Evolutionary conservation across 2,113 vertebrate species (phyloP).

Genomic region (Bungarus multicinctus): DNA sequence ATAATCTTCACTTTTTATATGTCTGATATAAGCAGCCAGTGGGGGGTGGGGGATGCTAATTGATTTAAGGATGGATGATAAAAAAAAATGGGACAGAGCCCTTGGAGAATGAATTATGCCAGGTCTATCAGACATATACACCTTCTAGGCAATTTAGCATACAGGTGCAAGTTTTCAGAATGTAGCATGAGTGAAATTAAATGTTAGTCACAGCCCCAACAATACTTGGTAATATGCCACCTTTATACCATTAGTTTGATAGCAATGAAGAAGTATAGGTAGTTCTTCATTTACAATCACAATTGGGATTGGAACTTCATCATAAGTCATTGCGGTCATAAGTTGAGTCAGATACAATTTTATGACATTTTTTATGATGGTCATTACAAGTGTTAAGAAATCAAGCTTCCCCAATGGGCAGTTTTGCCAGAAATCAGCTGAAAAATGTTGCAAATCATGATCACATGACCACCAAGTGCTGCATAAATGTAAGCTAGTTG

Average conservation of each 20-base stretch:
- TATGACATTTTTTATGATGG: background rate
- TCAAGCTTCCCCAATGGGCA: background rate
- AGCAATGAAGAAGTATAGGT: background rate
- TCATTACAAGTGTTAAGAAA: background rate
- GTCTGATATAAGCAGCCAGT: constrained; percentile 22
- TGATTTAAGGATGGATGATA: background rate
- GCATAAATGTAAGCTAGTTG: background rate
- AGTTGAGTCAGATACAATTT: background rate
- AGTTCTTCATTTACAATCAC: background rate
- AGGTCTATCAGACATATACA: background rate
- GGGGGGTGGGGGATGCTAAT: constrained; percentile 30
- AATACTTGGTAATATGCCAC: background rate
- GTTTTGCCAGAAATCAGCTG: background rate
- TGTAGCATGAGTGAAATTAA: background rate
- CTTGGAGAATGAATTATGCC: background rate
- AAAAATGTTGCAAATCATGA: background rate
- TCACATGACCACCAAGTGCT: background rate
- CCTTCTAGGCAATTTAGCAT: background rate
- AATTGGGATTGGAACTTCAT: background rate
- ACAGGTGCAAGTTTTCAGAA: background rate
- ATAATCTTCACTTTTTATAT: constrained; percentile 21
- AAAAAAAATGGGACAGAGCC: background rate
- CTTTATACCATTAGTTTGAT: background rate
- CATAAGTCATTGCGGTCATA: background rate
- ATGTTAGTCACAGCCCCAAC: background rate